phyloP scores from a whole-genome alignment of 2,797 vertebrate species.

The Gila robusta region DNA sequence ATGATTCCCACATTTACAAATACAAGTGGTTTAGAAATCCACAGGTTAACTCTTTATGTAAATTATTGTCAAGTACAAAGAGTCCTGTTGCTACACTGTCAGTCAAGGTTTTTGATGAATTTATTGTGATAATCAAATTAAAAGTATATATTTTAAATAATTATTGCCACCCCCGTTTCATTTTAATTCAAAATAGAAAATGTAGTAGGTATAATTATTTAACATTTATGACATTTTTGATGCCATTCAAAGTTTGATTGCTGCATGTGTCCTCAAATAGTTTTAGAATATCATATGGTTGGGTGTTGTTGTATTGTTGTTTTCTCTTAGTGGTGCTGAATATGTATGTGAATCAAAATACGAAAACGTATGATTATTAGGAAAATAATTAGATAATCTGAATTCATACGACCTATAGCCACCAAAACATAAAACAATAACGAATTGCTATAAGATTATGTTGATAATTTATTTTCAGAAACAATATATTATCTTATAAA shows the following conservation, averaged over 20 bases:
- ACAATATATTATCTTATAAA: background rate
- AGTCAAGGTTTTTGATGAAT: background rate
- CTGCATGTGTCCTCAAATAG: background rate
- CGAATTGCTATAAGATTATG: background rate
- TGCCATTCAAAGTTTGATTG: background rate
- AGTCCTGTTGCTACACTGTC: background rate
- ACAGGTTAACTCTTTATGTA: background rate
- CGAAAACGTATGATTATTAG: background rate
- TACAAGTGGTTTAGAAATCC: background rate
- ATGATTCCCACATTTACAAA: background rate
- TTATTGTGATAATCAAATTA: too few species aligned
- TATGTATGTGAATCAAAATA: too few species aligned
- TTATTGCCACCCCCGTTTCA: background rate
- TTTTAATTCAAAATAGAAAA: background rate
- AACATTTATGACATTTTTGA: background rate
- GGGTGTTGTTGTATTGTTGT: background rate
- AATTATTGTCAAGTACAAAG: background rate
- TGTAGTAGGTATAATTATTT: background rate
- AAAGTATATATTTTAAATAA: background rate
- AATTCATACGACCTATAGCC: background rate
- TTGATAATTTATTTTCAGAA: background rate
- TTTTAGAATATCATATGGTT: background rate
- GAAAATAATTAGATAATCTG: background rate
- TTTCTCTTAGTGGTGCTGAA: background rate
- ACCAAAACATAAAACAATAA: background rate